These are phyloP conservation scores for Caranx melampygus DNA, from an alignment of 2,113 vertebrate genomes.

Conservation along the genomic window DNA sequence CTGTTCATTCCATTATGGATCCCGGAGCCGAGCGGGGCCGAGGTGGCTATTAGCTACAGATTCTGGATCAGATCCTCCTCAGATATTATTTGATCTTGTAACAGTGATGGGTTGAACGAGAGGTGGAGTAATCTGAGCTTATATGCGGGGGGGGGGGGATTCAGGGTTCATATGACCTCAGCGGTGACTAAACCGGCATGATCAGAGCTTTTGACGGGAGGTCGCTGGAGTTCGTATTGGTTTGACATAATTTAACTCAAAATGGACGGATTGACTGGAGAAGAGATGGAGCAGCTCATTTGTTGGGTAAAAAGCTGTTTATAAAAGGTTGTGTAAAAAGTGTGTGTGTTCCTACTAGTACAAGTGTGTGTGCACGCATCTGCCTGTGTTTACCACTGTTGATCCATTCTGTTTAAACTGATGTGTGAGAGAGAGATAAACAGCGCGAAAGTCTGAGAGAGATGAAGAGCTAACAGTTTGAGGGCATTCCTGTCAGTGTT, in stretches of 20 bases:
- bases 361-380: slow-evolving; percentile 9
- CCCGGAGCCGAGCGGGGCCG: slow-evolving; percentile 23
- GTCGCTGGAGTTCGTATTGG: slow-evolving; percentile 38
- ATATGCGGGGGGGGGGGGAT: slow-evolving; percentile 40
- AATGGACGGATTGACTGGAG: slow-evolving; percentile 46
- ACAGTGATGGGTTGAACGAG: slow-evolving; percentile 47
- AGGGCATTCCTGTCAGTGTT: slow-evolving; percentile 77
- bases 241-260: slow-evolving; percentile 47
- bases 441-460: slow-evolving; percentile 31
- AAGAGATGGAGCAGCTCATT: slow-evolving; percentile 16
- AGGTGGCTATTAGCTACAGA: slow-evolving; percentile 65
- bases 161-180: slow-evolving; percentile 55
- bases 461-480: slow-evolving; percentile 60
- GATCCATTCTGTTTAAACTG: slow-evolving; percentile 23
- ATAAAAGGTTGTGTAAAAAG: background rate
- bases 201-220: slow-evolving; percentile 63
- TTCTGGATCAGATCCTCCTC: slow-evolving; percentile 64
- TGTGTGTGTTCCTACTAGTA: background rate
- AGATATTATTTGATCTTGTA: slow-evolving; percentile 60
- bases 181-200: slow-evolving; percentile 39
- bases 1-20: slow-evolving; percentile 69
- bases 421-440: slow-evolving; percentile 35
- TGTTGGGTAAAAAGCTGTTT: background rate
- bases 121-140: slow-evolving; percentile 62
- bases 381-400: slow-evolving; percentile 28